Evolutionary conservation across 2,888 invertebrate species (phyloP).

Genomic region (Zele albiditarsus): DNA sequence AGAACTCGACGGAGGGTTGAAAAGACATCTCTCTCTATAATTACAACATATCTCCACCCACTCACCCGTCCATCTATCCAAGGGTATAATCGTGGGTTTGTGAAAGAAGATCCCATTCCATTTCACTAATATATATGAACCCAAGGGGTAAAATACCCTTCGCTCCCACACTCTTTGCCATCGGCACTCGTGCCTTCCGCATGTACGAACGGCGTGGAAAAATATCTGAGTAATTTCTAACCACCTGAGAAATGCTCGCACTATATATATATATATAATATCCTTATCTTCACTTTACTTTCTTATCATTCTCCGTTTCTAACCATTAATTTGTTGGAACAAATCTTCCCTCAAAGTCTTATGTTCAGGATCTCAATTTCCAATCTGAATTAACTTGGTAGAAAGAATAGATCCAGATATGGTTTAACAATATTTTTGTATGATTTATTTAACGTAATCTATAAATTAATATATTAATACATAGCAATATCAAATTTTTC

Average conservation of each 20-base stretch:
- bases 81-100: constrained; percentile 7
- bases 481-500: background rate
- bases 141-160: background rate
- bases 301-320: background rate
- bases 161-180: background rate
- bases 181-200: background rate
- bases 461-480: too few relatives aligned
- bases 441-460: too few relatives aligned
- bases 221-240: background rate
- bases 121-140: constrained; percentile 7
- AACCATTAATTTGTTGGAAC: too few relatives aligned
- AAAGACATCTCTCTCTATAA: constrained; percentile 7
- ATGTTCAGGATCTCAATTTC: too few relatives aligned
- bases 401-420: too few relatives aligned
- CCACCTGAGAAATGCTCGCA: background rate
- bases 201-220: background rate
- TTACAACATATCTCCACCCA: background rate
- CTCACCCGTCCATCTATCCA: background rate
- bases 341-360: too few relatives aligned
- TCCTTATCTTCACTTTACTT: background rate
- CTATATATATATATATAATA: background rate
- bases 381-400: too few relatives aligned
- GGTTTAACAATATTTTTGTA: too few relatives aligned
- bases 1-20: background rate
- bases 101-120: background rate